These are phyloP conservation scores for Ceyx melanurus DNA, from an alignment of 2,113 vertebrate species.

Conservation along the genomic window DNA sequence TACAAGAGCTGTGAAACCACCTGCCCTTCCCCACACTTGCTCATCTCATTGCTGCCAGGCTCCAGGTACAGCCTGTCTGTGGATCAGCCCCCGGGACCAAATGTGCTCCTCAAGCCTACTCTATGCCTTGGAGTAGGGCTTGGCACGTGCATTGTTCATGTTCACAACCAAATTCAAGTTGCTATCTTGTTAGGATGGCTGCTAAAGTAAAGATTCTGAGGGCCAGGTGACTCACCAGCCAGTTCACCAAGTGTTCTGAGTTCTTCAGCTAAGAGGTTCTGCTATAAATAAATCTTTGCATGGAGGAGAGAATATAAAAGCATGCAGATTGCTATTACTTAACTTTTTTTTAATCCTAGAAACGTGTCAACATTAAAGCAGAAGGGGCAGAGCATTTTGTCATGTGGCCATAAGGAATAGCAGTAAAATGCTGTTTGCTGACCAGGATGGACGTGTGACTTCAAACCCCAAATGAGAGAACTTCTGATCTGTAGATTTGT, in stretches of 20 bases:
- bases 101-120: background rate
- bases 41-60: background rate
- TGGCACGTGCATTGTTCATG: accelerated
- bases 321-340: background rate
- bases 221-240: background rate
- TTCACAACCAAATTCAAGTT: background rate
- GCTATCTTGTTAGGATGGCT: background rate
- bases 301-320: background rate
- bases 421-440: background rate
- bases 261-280: background rate
- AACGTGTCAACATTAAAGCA: background rate
- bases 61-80: background rate
- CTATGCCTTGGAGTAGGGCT: background rate
- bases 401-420: background rate
- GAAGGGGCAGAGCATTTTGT: background rate
- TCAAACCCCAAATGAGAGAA: background rate
- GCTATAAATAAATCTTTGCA: background rate
- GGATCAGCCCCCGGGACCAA: background rate
- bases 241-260: background rate
- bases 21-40: background rate
- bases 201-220: background rate
- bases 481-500: background rate
- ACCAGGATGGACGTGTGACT: background rate
- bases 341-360: background rate
- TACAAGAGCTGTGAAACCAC: background rate